phyloP scores from a whole-genome alignment of 37 sponge, comb jelly and placozoan species.

The Ianthella basta region DNA sequence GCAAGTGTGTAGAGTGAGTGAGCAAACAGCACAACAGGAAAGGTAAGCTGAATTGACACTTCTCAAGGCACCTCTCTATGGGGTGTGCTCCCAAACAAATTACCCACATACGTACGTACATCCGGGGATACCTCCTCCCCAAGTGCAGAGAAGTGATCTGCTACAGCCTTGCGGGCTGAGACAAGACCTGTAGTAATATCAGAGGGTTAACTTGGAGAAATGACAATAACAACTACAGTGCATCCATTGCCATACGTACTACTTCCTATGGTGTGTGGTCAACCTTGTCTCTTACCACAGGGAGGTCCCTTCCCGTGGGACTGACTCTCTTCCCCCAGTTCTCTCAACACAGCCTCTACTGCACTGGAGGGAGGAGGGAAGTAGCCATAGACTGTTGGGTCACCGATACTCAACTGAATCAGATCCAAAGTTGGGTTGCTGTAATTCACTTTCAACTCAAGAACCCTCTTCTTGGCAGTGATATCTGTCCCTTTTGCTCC shows the following conservation, averaged over 20 bases:
- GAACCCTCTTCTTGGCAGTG: constrained; percentile 55
- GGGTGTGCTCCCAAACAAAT: too few relatives aligned
- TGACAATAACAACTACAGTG: too few relatives aligned
- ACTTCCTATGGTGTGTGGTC: too few relatives aligned
- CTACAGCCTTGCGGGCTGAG: constrained; percentile 61
- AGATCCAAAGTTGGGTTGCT: constrained; percentile 54
- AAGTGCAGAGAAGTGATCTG: constrained; percentile 48
- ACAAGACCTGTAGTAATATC: constrained; percentile 41
- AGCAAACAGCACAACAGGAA: too few relatives aligned
- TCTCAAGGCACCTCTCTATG: too few relatives aligned
- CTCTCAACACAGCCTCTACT: constrained; percentile 52
- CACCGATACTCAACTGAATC: constrained; percentile 76
- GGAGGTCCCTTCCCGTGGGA: too few relatives aligned
- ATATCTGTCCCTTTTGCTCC: constrained; percentile 41
- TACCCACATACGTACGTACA: too few relatives aligned
- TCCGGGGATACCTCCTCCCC: constrained; percentile 56
- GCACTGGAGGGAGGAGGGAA: constrained; percentile 69
- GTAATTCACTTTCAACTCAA: constrained; percentile 41
- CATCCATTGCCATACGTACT: too few relatives aligned
- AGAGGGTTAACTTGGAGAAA: too few relatives aligned
- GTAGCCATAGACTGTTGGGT: constrained; percentile 77
- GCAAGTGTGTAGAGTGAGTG: too few relatives aligned
- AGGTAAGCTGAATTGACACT: too few relatives aligned
- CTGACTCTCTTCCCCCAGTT: constrained; percentile 27
- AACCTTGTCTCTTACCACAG: too few relatives aligned